These are phyloP conservation scores for Pavo muticus DNA, from an alignment of 2,113 vertebrate genomes.

Conservation along the genomic window DNA sequence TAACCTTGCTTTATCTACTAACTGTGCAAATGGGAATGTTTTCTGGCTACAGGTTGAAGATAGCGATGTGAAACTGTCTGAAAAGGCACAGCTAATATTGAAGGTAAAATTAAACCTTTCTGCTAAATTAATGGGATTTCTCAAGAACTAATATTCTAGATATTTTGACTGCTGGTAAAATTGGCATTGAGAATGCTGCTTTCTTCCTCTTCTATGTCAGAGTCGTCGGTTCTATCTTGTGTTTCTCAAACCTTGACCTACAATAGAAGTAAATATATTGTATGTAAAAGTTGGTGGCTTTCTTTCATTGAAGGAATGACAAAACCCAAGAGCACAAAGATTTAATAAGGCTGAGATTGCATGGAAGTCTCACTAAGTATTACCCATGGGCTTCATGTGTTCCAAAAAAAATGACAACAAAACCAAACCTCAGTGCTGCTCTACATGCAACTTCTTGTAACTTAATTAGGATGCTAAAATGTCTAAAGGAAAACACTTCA, in stretches of 20 bases:
- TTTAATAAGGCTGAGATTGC: background rate
- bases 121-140: background rate
- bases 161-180: background rate
- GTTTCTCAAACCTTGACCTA: background rate
- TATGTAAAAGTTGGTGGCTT: conserved; percentile 6
- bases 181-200: background rate
- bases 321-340: background rate
- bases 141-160: background rate
- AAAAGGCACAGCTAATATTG: conserved; percentile 83
- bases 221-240: background rate
- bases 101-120: conserved; percentile 11
- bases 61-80: conserved; percentile 89
- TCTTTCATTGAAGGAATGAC: background rate
- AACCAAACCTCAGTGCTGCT: background rate
- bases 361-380: background rate
- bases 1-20: background rate
- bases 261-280: background rate
- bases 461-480: conserved; percentile 8
- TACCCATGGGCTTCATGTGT: background rate
- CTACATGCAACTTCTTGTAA: conserved; percentile 31
- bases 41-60: conserved; percentile 86
- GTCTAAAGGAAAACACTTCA: conserved; percentile 17
- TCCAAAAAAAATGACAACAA: background rate
- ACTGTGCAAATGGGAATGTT: background rate
- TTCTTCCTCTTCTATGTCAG: background rate